Base-by-base conservation (phyloP, 2,113 vertebrate genomes). In the Neotragus pygmaeus region DNA sequence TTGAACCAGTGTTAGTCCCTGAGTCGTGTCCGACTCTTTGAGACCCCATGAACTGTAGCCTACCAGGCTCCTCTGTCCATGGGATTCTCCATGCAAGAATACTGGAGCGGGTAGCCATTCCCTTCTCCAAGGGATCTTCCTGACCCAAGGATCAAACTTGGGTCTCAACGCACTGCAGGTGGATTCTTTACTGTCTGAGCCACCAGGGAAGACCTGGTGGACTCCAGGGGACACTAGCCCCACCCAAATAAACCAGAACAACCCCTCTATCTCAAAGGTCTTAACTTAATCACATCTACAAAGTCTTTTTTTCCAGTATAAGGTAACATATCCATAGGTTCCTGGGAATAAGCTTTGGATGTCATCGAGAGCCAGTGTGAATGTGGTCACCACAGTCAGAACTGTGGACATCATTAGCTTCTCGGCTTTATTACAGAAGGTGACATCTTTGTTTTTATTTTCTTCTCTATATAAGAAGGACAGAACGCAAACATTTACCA, bases 281-380 rank as follows among this genome's bases (percentile, higher is more conserved):
- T 75, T 14, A 73, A 25, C 70, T 73, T 43, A 75, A 43, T 43
- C 70, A 75, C 23, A 75, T 43, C 1, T 43, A 25, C 70, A 43
- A 75, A 78, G 10, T 3, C 16, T 49, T 80, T 80, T 80, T 55
- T 51, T 11, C 9, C 33, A 47, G 66, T 2, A 43, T 75, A 88
- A 78, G 12, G 33, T 30, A 21, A 19, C 58, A 45, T 51, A 62
- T 6, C 7, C 19, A 16, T n/a, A 13, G 17, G 75, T n/a, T 60
- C 58, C 53, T 14, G 23, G n/a, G 43, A 94, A 58, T 73, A 23
- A 13, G 4, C 13, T 30, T 27, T 45, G 43, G 92, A 51, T 30
- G 17, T 66, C 28, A 23, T 2, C 1, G 2, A 5, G 6, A 39
- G 13, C 1, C 7, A 47, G 3, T 45, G 25, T 66, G 27, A 70